Evolutionary conservation across 2,113 vertebrate species (phyloP).

Genomic region (Hypanus sabinus): DNA sequence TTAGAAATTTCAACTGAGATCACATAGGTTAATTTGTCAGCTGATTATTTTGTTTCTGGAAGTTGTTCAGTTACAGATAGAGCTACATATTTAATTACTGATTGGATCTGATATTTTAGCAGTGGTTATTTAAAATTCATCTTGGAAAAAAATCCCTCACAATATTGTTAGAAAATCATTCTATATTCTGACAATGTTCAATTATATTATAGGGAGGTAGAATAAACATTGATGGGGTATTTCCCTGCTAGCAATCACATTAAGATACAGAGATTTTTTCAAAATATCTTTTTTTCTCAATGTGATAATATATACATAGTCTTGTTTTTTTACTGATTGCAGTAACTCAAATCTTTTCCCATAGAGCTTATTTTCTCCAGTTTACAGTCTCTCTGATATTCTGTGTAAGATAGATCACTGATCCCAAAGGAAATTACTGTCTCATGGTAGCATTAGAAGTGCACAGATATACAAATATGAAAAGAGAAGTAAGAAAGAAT

Average conservation of each 20-base stretch:
- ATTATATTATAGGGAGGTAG: neutral
- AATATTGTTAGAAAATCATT: neutral
- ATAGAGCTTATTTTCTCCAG: neutral
- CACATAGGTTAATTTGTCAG: neutral
- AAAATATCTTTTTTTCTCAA: neutral
- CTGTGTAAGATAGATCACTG: neutral
- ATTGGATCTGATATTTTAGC: neutral
- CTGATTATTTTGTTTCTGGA: neutral
- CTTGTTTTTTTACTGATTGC: neutral
- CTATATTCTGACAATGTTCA: neutral
- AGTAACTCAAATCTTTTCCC: neutral
- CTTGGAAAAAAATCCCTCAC: neutral
- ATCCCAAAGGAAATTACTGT: no score
- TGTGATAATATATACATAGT: no score
- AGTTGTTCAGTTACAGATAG: neutral
- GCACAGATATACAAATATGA: no score
- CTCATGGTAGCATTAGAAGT: no score
- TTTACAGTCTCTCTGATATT: neutral
- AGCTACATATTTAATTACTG: neutral
- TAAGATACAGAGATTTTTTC: neutral
- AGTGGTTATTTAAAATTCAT: neutral
- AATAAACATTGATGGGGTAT: neutral
- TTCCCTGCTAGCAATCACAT: neutral
- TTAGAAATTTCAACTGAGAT: neutral
- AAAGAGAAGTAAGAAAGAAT: no score